A percentile compares a stretch with the other conserved stretches of the same genome.
Evolutionary conservation across 2,888 invertebrate species (phyloP).

Genomic region (Stictocephala bisonia): DNA sequence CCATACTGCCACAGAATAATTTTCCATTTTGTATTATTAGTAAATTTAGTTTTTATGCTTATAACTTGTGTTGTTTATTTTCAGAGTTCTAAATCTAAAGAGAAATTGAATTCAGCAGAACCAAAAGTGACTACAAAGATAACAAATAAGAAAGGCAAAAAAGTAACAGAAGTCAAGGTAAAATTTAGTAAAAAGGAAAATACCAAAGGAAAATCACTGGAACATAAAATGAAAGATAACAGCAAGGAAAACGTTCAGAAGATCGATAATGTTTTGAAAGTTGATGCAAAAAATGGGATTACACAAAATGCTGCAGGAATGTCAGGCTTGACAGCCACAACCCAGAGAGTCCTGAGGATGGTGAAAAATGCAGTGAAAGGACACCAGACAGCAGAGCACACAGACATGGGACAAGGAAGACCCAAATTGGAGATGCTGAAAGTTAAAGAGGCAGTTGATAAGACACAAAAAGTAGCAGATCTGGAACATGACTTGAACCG

Average conservation of each 20-base stretch:
- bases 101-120: not conserved
- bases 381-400: not conserved
- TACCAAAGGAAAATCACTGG: not conserved
- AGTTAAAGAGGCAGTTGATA: not conserved
- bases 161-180: not conserved
- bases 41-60: not conserved
- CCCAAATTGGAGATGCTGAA: constrained; percentile 6
- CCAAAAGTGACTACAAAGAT: not conserved
- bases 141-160: not conserved
- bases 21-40: not conserved
- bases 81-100: constrained; percentile 15
- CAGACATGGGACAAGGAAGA: not conserved
- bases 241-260: not conserved
- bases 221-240: not conserved
- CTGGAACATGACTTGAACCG: constrained; percentile 7
- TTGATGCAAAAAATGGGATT: not conserved
- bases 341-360: not conserved
- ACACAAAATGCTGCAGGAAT: not conserved
- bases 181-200: not conserved
- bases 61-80: not conserved
- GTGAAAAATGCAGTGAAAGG: not conserved
- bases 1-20: constrained; percentile 12
- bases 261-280: not conserved
- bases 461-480: not conserved
- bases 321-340: not conserved